Evolutionary conservation across 2,888 invertebrate genomes (phyloP).

Genomic region (Colletes collaris): DNA sequence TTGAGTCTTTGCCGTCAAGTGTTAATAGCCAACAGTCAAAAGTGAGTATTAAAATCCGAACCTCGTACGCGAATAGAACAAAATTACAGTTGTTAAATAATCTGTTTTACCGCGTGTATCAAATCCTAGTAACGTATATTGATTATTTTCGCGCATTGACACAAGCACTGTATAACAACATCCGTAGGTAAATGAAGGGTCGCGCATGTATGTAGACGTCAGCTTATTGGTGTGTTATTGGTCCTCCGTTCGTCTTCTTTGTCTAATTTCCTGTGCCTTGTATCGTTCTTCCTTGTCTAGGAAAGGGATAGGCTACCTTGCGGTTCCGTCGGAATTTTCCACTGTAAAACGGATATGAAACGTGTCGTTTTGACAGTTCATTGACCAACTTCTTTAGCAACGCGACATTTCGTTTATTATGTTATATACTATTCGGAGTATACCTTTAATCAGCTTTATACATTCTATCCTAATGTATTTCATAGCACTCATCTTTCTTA

Average conservation of each 20-base stretch:
- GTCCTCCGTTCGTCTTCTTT: constrained; percentile 43
- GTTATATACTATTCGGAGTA: not conserved
- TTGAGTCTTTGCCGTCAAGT: constrained; percentile 78
- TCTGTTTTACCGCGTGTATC: not conserved
- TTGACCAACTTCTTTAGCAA: constrained; percentile 10
- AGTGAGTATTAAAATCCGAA: constrained; percentile 74
- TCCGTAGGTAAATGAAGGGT: constrained; percentile 18
- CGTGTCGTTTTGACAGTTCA: constrained; percentile 34
- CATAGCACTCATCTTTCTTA: not conserved
- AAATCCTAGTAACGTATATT: constrained; percentile 45
- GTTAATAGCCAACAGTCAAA: constrained; percentile 78
- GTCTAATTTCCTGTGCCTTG: constrained; percentile 32
- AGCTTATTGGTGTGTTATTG: constrained; percentile 51
- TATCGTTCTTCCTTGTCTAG: constrained; percentile 42
- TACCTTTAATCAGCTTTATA: not conserved
- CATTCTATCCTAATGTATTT: not conserved
- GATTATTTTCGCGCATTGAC: constrained; percentile 64
- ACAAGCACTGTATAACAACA: constrained; percentile 33
- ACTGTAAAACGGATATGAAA: constrained; percentile 30
- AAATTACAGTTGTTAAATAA: not conserved
- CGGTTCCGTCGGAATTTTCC: constrained; percentile 59
- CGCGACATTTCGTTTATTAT: not conserved
- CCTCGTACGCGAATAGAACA: not conserved
- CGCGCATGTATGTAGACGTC: constrained; percentile 36
- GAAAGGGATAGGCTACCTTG: constrained; percentile 45